These are phyloP conservation scores for Mylabris sibirica DNA, from an alignment of 2,888 invertebrate species.

Conservation along the genomic window DNA sequence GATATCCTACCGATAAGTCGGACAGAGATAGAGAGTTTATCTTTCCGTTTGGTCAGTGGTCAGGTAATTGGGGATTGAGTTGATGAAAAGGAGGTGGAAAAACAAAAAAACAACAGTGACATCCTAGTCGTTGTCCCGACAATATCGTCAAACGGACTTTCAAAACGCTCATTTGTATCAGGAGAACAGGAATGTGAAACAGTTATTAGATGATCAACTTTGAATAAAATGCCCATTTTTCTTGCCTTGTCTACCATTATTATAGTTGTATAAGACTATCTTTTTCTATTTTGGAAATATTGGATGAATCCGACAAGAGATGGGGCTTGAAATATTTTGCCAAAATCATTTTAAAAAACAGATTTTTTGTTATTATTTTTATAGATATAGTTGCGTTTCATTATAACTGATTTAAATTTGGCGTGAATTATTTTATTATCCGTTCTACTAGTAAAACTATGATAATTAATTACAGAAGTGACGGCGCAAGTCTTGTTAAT, in stretches of 20 bases:
- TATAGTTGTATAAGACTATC: neutral
- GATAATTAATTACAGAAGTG: too few species aligned
- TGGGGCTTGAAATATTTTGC: neutral
- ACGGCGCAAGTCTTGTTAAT: too few species aligned
- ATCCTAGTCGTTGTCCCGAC: conserved; percentile 33
- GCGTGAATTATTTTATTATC: too few species aligned
- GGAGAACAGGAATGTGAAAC: conserved; percentile 43
- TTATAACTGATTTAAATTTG: too few species aligned
- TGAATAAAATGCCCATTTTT: neutral
- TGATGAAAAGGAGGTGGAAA: conserved; percentile 26
- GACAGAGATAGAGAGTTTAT: conserved; percentile 17
- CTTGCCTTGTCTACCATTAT: neutral
- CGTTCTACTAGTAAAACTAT: too few species aligned
- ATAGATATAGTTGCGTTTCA: too few species aligned
- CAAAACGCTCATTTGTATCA: conserved; percentile 48
- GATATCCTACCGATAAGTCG: conserved; percentile 17
- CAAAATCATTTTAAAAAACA: too few species aligned
- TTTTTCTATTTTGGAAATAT: neutral
- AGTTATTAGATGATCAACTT: conserved; percentile 15
- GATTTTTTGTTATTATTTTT: too few species aligned
- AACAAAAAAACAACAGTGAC: neutral
- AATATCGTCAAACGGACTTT: conserved; percentile 54
- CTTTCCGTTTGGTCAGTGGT: conserved; percentile 23
- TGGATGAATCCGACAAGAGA: neutral
- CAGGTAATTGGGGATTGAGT: conserved; percentile 18